phyloP scores from a whole-genome alignment of 2,888 invertebrate species.

The Euzophera pinguis region DNA sequence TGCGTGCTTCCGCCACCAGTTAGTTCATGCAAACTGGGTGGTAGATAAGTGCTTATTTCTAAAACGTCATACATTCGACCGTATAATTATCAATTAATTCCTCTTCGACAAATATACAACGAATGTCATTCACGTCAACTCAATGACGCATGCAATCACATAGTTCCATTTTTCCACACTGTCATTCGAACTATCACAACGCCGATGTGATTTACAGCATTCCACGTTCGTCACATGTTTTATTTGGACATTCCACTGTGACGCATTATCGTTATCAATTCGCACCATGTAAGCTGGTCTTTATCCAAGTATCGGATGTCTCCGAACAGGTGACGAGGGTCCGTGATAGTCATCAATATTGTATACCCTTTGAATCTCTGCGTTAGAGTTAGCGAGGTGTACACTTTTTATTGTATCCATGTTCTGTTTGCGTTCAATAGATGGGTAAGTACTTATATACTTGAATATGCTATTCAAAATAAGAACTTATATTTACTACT shows the following conservation, averaged over 20 bases:
- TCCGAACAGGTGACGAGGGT: constrained; percentile 21
- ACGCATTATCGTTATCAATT: constrained; percentile 12
- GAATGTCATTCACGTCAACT: too few species aligned
- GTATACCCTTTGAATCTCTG: constrained; percentile 13
- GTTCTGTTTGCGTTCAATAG: neutral
- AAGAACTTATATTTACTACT: too few species aligned
- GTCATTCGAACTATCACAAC: neutral
- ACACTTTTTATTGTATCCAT: neutral
- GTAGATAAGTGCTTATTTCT: too few species aligned
- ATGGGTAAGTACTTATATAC: neutral
- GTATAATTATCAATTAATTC: too few species aligned
- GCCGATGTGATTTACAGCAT: neutral
- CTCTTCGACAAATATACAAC: too few species aligned
- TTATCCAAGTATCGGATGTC: constrained; percentile 16
- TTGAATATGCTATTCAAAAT: neutral
- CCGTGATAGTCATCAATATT: constrained; percentile 20
- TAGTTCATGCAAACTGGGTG: too few species aligned
- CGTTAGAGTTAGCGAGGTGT: neutral
- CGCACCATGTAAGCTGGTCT: constrained; percentile 7
- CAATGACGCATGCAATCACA: too few species aligned
- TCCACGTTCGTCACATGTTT: neutral
- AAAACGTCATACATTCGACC: too few species aligned
- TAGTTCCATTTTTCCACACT: too few species aligned
- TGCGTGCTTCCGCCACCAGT: too few species aligned
- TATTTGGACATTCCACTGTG: neutral